Base-by-base conservation (phyloP, 2,113 vertebrate genomes). In the Sclerurus mexicanus region DNA sequence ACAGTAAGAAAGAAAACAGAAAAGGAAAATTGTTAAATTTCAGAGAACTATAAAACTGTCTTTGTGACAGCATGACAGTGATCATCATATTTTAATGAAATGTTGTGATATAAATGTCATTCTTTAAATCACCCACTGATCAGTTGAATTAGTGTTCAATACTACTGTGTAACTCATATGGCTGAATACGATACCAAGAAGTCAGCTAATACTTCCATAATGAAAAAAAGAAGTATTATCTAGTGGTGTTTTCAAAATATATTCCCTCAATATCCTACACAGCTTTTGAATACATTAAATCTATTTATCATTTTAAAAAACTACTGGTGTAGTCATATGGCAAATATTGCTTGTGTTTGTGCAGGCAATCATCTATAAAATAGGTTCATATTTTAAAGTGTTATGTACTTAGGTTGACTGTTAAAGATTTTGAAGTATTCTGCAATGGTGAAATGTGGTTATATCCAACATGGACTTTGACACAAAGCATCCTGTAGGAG, bases 31-130 rank as follows among this genome's bases (percentile, higher is more conserved):
- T 58, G 4, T 44, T 79, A 73, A 53, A 89, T 90, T 96, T 64
- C 44, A 87, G 18, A 35, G 63, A 50, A 46, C 24, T 25, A 60
- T 46, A 9, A 83, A 42, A 64, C 9, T 80, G 71, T 39, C 31
- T 94, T 95, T 94, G 35, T 91, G 56, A 69, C 20, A 91, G 27
- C 55, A 63, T 69, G 60, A 24, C 19, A 87, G 28, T 90, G 8
- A 19, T 33, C 40, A 89, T 86, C 35, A 62, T 87, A 67, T 85
- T 95, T 95, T 90, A 91, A 97, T 91, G 82, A 95, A 95, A 80
- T 87, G 46, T 35, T 81, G 37, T 64, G 77, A 80, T 87, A 91
- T n/a, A 89, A 95, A 96, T 83, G 31, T 87, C 58, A 72, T 58
- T 92, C 44, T 90, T 83, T 93, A 83, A 95, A 39, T 69, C 27